These are phyloP conservation scores for Phenganax subtilis DNA, from an alignment of 92 coral and sea anemone species.

Conservation along the genomic window DNA sequence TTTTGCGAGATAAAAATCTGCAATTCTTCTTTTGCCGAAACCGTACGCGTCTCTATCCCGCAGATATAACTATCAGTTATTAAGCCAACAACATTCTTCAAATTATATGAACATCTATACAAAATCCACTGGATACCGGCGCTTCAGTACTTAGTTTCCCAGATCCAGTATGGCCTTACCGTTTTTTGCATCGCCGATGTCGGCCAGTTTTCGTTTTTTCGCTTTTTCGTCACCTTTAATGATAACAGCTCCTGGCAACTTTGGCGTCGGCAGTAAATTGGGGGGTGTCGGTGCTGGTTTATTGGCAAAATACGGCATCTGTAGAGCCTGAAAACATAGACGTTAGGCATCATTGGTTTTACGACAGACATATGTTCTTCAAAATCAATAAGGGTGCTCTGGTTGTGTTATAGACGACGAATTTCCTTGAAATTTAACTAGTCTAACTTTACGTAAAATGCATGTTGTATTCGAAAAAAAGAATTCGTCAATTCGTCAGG, in stretches of 20 bases:
- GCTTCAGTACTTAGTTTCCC: neutral
- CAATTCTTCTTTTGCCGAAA: no score
- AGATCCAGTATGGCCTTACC: constrained; percentile 23
- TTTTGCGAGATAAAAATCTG: neutral
- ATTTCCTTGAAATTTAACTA: no score
- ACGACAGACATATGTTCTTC: no score
- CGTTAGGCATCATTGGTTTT: neutral
- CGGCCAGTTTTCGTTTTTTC: constrained; percentile 63
- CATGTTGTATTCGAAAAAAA: no score
- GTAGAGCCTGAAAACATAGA: constrained; percentile 62
- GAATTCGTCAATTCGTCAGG: no score
- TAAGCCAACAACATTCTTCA: no score
- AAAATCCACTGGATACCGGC: no score
- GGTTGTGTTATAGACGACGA: no score
- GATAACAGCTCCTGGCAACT: constrained; percentile 43
- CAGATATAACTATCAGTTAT: no score
- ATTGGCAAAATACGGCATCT: constrained; percentile 95
- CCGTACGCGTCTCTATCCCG: no score
- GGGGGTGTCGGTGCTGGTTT: constrained; percentile 92
- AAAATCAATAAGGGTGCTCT: neutral
- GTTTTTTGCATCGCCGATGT: constrained; percentile 43
- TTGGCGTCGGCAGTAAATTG: constrained; percentile 71
- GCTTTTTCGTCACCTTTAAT: constrained; percentile 66
- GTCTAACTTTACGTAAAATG: no score
- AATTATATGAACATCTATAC: no score